phyloP scores from a whole-genome alignment of 1,140 invertebrate species.

The Propsilocerus akamusi region DNA sequence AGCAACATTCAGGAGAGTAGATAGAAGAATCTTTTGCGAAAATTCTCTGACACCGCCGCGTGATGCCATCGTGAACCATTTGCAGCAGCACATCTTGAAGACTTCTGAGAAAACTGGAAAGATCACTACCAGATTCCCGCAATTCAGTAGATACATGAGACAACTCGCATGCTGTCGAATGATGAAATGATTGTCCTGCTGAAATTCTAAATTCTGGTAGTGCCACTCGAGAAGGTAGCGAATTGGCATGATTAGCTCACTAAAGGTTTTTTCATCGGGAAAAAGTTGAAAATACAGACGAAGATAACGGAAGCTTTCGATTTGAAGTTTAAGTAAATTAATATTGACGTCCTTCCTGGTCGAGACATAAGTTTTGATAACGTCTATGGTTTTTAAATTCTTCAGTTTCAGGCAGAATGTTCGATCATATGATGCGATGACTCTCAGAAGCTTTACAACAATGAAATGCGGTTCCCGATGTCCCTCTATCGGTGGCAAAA shows the following conservation, averaged over 20 bases:
- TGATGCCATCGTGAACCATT: conserved; percentile 17
- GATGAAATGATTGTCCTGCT: conserved; percentile 15
- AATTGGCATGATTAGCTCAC: conserved; percentile 18
- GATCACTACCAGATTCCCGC: conserved; percentile 8
- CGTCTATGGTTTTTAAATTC: conserved; percentile 10
- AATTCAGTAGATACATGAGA: conserved; percentile 14
- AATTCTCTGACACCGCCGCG: conserved; percentile 12
- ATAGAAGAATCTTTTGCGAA: not conserved
- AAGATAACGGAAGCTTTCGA: conserved; percentile 27
- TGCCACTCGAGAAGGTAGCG: conserved; percentile 22
- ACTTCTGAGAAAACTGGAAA: not conserved
- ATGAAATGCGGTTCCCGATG: conserved; percentile 13
- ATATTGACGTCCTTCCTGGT: conserved; percentile 15
- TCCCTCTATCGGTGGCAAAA: conserved; percentile 27
- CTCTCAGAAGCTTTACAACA: conserved; percentile 16
- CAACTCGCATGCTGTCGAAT: conserved; percentile 22
- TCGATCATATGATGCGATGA: conserved; percentile 16
- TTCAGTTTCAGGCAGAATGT: conserved; percentile 13
- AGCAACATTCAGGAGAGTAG: not conserved
- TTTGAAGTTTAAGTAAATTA: conserved; percentile 29
- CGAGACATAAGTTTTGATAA: conserved; percentile 15
- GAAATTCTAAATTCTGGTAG: conserved; percentile 18
- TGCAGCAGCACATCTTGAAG: conserved; percentile 14
- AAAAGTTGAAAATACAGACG: conserved; percentile 16
- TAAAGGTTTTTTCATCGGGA: conserved; percentile 13